Evolutionary conservation across 2,888 invertebrate genomes (phyloP).

Genomic region (Nasonia oneida): DNA sequence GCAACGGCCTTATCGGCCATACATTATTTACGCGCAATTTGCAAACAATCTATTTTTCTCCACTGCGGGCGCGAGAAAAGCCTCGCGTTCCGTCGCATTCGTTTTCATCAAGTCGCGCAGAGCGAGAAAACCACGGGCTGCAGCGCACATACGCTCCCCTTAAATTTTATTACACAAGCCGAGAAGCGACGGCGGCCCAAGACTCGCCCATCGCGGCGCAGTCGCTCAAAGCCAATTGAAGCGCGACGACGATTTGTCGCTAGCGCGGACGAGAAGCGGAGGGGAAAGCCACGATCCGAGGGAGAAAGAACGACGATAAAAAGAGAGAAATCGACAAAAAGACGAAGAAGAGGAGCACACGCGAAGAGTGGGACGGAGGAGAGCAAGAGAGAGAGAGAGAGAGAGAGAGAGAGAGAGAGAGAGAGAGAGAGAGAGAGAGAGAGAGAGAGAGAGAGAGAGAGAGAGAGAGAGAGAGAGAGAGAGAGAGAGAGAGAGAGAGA

Average conservation of each 20-base stretch:
- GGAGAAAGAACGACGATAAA: neutral
- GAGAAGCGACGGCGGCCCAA: constrained; percentile 5
- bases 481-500: neutral
- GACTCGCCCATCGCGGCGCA: constrained; percentile 26
- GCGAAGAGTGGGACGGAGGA: neutral
- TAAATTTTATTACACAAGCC: constrained; percentile 53
- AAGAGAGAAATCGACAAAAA: constrained; percentile 26
- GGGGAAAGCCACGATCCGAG: neutral
- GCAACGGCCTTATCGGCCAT: neutral
- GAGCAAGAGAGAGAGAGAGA: neutral
- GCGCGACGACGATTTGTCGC: constrained; percentile 61
- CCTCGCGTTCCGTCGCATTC: neutral
- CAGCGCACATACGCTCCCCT: neutral
- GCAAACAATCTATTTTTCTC: constrained; percentile 33
- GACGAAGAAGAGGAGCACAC: constrained; percentile 29
- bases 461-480: neutral
- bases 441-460: neutral
- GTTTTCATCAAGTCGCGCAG: neutral
- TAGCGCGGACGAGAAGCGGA: constrained; percentile 8
- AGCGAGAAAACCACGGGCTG: neutral
- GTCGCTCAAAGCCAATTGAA: constrained; percentile 55
- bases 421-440: constrained; percentile 2
- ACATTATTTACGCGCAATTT: constrained; percentile 26
- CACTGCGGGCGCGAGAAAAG: neutral
- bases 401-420: neutral